Evolutionary conservation across 2,113 vertebrate genomes (phyloP).

Genomic region (Zosterops borbonicus): DNA sequence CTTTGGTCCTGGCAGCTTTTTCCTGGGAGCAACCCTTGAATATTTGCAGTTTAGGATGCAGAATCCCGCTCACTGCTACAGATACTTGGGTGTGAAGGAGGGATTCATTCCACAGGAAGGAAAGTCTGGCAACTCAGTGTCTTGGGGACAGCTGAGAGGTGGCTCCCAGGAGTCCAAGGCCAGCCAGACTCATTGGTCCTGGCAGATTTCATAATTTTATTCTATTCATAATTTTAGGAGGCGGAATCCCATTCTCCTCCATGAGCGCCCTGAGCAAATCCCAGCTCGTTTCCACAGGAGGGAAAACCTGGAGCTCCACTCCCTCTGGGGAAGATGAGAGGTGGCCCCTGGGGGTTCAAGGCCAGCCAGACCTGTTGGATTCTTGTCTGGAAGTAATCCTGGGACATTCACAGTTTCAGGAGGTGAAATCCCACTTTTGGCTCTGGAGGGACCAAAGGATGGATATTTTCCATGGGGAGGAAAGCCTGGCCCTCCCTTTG

Average conservation of each 20-base stretch:
- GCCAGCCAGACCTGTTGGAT: neutral
- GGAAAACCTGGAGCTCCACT: neutral
- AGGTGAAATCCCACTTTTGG: neutral
- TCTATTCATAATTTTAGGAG: too few species aligned
- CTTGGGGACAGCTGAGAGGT: neutral
- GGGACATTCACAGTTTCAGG: accelerated
- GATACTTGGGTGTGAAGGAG: accelerated
- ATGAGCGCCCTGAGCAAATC: too few species aligned
- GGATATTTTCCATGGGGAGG: too few species aligned
- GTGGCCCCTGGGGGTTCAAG: neutral
- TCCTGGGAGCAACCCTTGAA: neutral
- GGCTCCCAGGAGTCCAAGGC: neutral
- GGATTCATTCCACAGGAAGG: neutral
- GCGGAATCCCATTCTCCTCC: neutral
- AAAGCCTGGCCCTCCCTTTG: neutral
- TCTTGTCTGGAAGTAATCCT: too few species aligned
- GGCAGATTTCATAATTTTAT: neutral
- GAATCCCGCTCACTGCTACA: accelerated
- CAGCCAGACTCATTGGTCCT: neutral
- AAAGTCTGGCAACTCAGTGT: neutral
- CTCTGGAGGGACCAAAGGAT: too few species aligned
- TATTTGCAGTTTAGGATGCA: neutral
- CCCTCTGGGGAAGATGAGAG: too few species aligned
- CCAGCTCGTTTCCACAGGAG: neutral
- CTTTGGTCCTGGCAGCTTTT: neutral